Evolutionary conservation across 2,888 invertebrate genomes (phyloP), one percentile per base, ranked within the genome.

Genomic region (Drosophila anomalata): DNA sequence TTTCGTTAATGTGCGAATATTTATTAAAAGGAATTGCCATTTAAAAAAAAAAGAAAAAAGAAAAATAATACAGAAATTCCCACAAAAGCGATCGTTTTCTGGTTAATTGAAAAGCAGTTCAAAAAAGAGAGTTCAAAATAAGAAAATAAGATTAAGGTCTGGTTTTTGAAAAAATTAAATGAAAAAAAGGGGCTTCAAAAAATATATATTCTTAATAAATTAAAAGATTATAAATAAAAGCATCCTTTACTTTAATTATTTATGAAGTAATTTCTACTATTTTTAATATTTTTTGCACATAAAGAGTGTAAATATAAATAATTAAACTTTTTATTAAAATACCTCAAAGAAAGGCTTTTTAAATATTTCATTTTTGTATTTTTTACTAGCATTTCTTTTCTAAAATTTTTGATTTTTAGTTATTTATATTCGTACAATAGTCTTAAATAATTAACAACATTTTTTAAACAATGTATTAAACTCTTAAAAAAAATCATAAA

Each of bases 1-100:
- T 62, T 65, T 66, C 81, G 81, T 83, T 82, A 82, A 82, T 82
- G 84, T 79, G 81, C 76, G 81, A 82, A 84, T 78, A 78, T 81
- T 84, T 84, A 82, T 84, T 82, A 81, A 84, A 70, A 44, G 59
- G 55, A 69, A 62, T 69, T 70, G 70, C 55, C 41, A 48, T 17
- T 44, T n/a, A 36, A 36, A 54, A 52, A 11, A 17, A 22, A 29
- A 41, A 6, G 20, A 9, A 9, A 17, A 9, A 41, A n/a, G n/a
- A 3, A 7, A 39, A 20, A 17, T 20, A 17, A 50, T 5, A 11
- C 5, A 9, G 31, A 14, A 9, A 24, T 9, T 8, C 41, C 41
- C 51, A 5, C 51, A 53, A 31, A 29, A 44, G 53, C 36, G 47
- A 62, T 62, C 53, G 53, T 14, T 47, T 46, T 36, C 24, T 47